These are phyloP conservation scores for Papilio protenor DNA, from an alignment of 2,888 invertebrate genomes.

Conservation along the genomic window DNA sequence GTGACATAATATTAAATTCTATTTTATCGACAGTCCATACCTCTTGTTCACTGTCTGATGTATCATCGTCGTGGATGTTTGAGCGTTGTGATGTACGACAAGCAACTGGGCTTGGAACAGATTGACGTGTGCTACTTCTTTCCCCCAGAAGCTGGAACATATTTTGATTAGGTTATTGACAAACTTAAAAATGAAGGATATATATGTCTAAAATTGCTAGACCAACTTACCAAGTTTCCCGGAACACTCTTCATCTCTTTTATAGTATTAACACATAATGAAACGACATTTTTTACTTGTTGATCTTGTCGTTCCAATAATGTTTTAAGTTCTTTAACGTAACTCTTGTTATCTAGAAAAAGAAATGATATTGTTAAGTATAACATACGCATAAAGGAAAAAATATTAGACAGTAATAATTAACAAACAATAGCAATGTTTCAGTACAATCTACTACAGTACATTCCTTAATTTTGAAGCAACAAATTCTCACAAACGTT, in stretches of 20 bases:
- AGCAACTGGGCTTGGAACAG: neutral
- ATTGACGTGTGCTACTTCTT: conserved; percentile 19
- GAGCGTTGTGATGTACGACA: conserved; percentile 13
- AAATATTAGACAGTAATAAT: too few relatives aligned
- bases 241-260: conserved; percentile 60
- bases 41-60: conserved; percentile 35
- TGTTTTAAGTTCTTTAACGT: conserved; percentile 60
- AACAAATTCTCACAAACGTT: too few relatives aligned
- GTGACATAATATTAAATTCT: neutral
- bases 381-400: neutral
- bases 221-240: conserved; percentile 54
- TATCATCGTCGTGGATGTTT: neutral
- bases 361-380: neutral
- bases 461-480: too few relatives aligned
- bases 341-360: conserved; percentile 62
- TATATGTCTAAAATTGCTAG: neutral
- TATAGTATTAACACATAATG: conserved; percentile 65
- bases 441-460: too few relatives aligned
- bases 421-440: too few relatives aligned
- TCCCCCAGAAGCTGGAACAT: conserved; percentile 14
- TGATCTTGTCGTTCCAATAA: conserved; percentile 62
- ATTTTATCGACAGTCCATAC: conserved; percentile 5
- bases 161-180: neutral
- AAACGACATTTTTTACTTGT: conserved; percentile 63
- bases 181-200: neutral